Evolutionary conservation across 2,888 invertebrate genomes (phyloP).

Genomic region (Tetragonula carbonaria): DNA sequence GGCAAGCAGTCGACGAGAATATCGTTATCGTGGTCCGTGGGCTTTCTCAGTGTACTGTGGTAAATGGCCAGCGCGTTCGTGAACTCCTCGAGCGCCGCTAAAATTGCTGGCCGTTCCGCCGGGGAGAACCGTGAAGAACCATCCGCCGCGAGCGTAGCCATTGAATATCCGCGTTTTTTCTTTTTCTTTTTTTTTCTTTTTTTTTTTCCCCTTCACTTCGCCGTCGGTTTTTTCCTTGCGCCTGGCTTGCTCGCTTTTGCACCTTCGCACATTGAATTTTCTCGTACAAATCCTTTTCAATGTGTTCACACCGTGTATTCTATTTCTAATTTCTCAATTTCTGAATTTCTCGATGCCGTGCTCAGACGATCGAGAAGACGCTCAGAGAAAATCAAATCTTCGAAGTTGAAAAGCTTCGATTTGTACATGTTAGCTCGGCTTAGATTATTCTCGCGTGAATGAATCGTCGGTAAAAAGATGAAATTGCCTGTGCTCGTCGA

Average conservation of each 20-base stretch:
- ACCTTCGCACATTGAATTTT: constrained; percentile 22
- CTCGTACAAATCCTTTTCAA: not conserved
- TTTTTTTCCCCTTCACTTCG: not conserved
- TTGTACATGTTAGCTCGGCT: not conserved
- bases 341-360: not conserved
- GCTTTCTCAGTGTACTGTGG: constrained; percentile 73
- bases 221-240: not conserved
- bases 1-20: constrained; percentile 35
- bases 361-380: not conserved
- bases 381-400: not conserved
- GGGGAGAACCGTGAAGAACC: constrained; percentile 39
- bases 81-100: constrained; percentile 75
- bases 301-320: not conserved
- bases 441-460: not conserved
- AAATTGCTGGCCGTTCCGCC: constrained; percentile 64
- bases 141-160: constrained; percentile 40
- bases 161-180: constrained; percentile 26
- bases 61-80: constrained; percentile 77
- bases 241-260: not conserved
- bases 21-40: constrained; percentile 46
- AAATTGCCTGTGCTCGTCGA: not conserved
- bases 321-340: not conserved
- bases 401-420: too few relatives aligned
- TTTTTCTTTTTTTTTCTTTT: not conserved
- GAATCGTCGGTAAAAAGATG: not conserved